Base-by-base conservation (phyloP, 35 echinoderm and acorn worm species). In the Lytechinus pictus region DNA sequence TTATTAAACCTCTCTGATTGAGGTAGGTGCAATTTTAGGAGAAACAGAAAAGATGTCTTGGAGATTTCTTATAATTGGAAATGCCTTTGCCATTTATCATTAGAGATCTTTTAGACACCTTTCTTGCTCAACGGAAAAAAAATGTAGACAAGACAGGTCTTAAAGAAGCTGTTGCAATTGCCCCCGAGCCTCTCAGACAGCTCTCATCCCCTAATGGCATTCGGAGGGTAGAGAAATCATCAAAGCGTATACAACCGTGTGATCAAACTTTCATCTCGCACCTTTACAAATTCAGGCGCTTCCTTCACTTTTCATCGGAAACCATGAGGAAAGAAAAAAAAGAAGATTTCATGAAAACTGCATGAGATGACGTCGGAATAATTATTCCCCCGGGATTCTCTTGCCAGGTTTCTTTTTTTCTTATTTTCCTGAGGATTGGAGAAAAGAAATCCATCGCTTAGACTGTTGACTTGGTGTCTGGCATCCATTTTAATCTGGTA, bases 201-300 rank as follows among this genome's bases (percentile, higher is more conserved):
- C 19, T 24, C 16, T 79, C 66, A 79, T 8, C 66, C 66, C 66
- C 66, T 79, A 79, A 79, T 79, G 66, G 66, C 19, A 79, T 79
- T 79, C 66, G 21, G 66, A 79, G 66, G 66, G 66, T 79, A 79
- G 66, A 79, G 66, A 79, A 71, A 79, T 79, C 66, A 79, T 79
- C 66, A 79, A 79, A 79, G 66, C 66, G 66, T 79, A 79, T 44
- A 44, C 33, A 79, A 79, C 66, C 66, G 8, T 79, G 66, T 79
- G 66, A 79, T 79, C 66, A 79, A 79, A 79, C 66, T 79, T 79
- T 79, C 66, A 79, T 79, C 66, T 79, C 14, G 19, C 14, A 16
- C 66, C 66, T 79, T 79, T n/a, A 79, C 66, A 79, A n/a, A 79
- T 79, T 79, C 66, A 79, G 66, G n/a, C 8, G 66, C 66, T n/a